Evolutionary conservation across 2,797 vertebrate genomes (phyloP).

Genomic region (Gadopsis bispinosus): DNA sequence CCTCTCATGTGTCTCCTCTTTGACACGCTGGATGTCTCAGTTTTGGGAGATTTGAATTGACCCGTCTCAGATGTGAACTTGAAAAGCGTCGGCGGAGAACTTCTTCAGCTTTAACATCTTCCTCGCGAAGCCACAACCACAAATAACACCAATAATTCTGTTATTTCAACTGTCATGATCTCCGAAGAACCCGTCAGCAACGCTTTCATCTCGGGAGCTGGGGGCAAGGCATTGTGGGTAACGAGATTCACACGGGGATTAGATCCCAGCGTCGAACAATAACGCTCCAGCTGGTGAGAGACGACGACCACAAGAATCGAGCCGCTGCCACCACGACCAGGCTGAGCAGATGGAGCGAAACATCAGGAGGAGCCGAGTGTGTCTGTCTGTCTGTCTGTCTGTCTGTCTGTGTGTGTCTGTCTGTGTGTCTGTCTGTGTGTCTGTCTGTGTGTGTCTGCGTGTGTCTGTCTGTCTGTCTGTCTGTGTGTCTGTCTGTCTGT

Average conservation of each 20-base stretch:
- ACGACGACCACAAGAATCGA: conserved; percentile 53
- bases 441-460: neutral
- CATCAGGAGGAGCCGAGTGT: conserved; percentile 19
- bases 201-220: conserved; percentile 50
- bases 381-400: neutral
- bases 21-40: conserved; percentile 35
- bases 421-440: too few relatives aligned
- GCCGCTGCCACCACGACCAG: conserved; percentile 12
- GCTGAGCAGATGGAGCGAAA: conserved; percentile 26
- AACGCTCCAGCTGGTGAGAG: conserved; percentile 38
- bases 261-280: conserved; percentile 32
- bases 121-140: conserved; percentile 37
- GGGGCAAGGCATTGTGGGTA: conserved; percentile 47
- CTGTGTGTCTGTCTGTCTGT: neutral
- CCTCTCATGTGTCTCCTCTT: conserved; percentile 6
- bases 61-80: conserved; percentile 48
- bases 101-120: conserved; percentile 43
- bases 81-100: neutral
- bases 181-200: neutral
- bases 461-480: neutral
- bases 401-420: neutral
- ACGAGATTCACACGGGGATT: conserved; percentile 54
- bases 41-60: conserved; percentile 1
- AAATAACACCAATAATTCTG: conserved; percentile 43
- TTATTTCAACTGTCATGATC: conserved; percentile 48